Evolutionary conservation across 2,888 invertebrate genomes (phyloP), one percentile per base, ranked within the genome.

Genomic region (Rugalucina vietnamica): DNA sequence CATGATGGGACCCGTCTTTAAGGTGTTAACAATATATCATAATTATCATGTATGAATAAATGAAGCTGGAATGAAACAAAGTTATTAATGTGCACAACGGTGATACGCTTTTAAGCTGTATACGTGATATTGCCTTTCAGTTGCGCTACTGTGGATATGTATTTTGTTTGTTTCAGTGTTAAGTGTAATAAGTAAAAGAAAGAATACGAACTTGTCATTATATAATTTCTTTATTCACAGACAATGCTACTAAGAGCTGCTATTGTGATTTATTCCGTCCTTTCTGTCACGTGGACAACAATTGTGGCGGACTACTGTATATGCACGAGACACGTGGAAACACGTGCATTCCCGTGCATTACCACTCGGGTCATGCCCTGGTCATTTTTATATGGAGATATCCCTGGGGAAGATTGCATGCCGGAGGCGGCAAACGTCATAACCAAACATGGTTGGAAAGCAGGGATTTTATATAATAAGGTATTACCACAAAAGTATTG

Each of bases 381-480:
- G 0, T 73, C 60, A 1, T 73, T 36, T 29, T n/a, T 79, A 65
- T 73, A 73, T 39, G 73, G 39, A 36, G 57, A 74, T n/a, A 74
- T 60, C 14, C 39, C 43, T 10, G 79, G 32, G 27, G 36, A 74
- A 34, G 60, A 43, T 24, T 79, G 79, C 34, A 79, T 79, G 14
- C 32, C 43, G 21, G 60, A 36, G 0, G 79, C 57, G 24, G 49
- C 32, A 1, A 49, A 69, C 24, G 79, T 79, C 0, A 34, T 79
- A 1, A 69, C 73, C 5, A 60, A 60, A 65, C 34, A 27, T 50
- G 65, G 49, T 21, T 79, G 79, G 79, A 49, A 39, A 43, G 79
- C 79, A 27, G 79, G 79, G 2, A 74, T 79, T 43, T 37, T n/a
- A 54, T 57, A 49, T 43, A 36, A 37, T 10, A 2, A 65, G 34